phyloP scores from a whole-genome alignment of 2,888 invertebrate species.

The Erynnis tages region DNA sequence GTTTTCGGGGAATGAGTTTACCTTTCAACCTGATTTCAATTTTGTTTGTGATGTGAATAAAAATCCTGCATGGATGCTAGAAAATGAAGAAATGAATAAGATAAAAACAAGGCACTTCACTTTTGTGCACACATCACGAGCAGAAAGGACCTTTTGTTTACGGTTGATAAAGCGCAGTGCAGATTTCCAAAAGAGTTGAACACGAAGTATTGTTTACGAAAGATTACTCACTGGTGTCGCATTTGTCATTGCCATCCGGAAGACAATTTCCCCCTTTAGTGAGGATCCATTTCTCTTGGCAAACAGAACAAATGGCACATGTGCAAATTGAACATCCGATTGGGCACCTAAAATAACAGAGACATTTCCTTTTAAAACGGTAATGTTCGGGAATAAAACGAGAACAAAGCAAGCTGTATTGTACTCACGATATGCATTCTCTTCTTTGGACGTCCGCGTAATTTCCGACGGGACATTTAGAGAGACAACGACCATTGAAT shows the following conservation, averaged over 20 bases:
- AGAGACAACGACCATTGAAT: constrained; percentile 86
- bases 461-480: constrained; percentile 87
- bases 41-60: too few relatives aligned
- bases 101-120: too few relatives aligned
- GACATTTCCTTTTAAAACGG: constrained; percentile 31
- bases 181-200: constrained; percentile 37
- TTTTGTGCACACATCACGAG: background rate
- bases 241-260: constrained; percentile 87
- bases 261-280: constrained; percentile 88
- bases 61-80: too few relatives aligned
- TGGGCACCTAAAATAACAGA: constrained; percentile 81
- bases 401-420: constrained; percentile 26
- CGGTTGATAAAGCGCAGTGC: constrained; percentile 20
- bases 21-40: too few relatives aligned
- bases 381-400: constrained; percentile 30
- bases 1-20: too few relatives aligned
- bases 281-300: constrained; percentile 87
- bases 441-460: constrained; percentile 88
- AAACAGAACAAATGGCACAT: constrained; percentile 87
- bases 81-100: too few relatives aligned
- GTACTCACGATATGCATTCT: constrained; percentile 85
- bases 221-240: constrained; percentile 85
- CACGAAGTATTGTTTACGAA: constrained; percentile 40
- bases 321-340: constrained; percentile 89
- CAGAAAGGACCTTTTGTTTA: constrained; percentile 3